phyloP scores from a whole-genome alignment of 2,888 invertebrate genomes.

The Drosophila sordidapex region DNA sequence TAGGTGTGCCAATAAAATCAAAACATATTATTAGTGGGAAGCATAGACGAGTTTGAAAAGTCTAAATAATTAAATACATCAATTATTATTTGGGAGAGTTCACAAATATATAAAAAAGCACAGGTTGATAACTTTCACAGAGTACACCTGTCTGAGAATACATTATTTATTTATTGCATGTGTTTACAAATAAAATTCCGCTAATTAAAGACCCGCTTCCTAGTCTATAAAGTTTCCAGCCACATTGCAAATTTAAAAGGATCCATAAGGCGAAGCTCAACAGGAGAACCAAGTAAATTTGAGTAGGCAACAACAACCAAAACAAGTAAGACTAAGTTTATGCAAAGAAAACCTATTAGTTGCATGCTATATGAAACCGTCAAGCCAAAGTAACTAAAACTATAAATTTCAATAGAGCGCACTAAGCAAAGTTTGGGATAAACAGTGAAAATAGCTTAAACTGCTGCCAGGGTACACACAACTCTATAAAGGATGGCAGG shows the following conservation, averaged over 20 bases:
- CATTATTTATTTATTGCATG: background rate
- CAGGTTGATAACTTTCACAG: background rate
- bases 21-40: background rate
- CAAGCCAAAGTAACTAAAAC: constrained; percentile 49
- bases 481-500: constrained; percentile 15
- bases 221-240: constrained; percentile 35
- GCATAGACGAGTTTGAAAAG: background rate
- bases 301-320: constrained; percentile 17
- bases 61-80: background rate
- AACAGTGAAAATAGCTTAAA: constrained; percentile 63
- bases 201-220: constrained; percentile 23
- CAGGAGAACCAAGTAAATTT: constrained; percentile 44
- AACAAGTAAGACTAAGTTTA: constrained; percentile 41
- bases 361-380: constrained; percentile 63
- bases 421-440: constrained; percentile 67
- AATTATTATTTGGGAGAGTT: background rate
- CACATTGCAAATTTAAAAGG: constrained; percentile 12
- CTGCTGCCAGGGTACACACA: constrained; percentile 34
- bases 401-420: constrained; percentile 64
- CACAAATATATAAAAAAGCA: background rate
- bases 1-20: background rate
- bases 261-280: constrained; percentile 12
- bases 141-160: background rate
- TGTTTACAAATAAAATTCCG: background rate
- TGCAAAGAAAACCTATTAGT: constrained; percentile 74